Base-by-base conservation (phyloP, 92 coral and sea anemone species). In the Desmophyllum pertusum region DNA sequence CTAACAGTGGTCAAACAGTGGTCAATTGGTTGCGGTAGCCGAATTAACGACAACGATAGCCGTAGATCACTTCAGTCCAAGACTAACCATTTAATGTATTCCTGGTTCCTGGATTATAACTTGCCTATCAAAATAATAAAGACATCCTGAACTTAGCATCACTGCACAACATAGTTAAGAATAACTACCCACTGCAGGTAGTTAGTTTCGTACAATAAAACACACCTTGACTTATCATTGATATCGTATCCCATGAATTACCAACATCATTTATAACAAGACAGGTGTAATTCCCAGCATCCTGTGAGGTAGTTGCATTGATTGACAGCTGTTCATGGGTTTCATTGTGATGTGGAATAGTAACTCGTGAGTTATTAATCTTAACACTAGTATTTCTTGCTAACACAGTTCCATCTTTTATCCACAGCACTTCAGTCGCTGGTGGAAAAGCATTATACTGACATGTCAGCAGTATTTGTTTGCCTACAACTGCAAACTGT, bases 271-370 rank as follows among this genome's bases (percentile, higher is more conserved):
- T 59, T 36, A 38, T 29, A 25, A 84, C 92, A 9, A 64, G n/a
- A 63, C 92, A 89, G 13, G 48, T 85, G 70, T 89, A 89, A 46
- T 40, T 46, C 68, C 89, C 92, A 37, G 83, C 83, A 85, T 85
- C 87, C 2, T 42, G 39, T 46, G 78, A 21, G 15, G 37, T 78
- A 23, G 80, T 82, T 70, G 81, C 48, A n/a, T 8, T 42, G 36
- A 88, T 88, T 14, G 45, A 38, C 36, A 88, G 65, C 70, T 59
- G 81, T 11, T 59, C 70, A 5, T 5, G 5, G 25, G 53, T 40
- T 59, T 25, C 31, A 59, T 59, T 59, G 65, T 59, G 27, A 59
- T 59, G 35, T 27, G 33, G 14, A 43, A 78, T 43, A 46, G 10
- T 27, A 7, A 53, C 36, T 63, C 73, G 72, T 41, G 83, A 18